Evolutionary conservation across 2,888 invertebrate species (phyloP).

Genomic region (Drosophila melanosoma): DNA sequence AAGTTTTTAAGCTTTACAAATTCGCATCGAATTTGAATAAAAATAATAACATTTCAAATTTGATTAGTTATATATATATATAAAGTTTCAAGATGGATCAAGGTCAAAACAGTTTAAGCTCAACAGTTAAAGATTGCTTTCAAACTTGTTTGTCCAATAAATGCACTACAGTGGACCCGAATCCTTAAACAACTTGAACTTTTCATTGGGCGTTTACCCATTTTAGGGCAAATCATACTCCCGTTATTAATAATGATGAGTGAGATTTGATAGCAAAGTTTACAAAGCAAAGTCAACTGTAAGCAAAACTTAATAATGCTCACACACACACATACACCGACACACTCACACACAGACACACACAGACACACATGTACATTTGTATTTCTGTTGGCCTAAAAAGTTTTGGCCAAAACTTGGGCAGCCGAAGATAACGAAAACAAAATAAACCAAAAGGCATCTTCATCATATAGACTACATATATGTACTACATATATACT

Average conservation of each 20-base stretch:
- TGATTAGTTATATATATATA: too few species aligned
- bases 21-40: slow-evolving; percentile 5
- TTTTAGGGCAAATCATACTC: slow-evolving; percentile 2
- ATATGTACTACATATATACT: slow-evolving; percentile 9
- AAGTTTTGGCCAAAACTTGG: slow-evolving; percentile 24
- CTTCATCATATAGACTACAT: slow-evolving; percentile 18
- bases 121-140: neutral
- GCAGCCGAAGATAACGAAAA: slow-evolving; percentile 19
- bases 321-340: slow-evolving; percentile 20
- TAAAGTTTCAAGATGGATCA: neutral
- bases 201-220: neutral
- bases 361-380: neutral
- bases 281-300: slow-evolving; percentile 59
- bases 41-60: neutral
- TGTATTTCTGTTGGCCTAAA: slow-evolving; percentile 28
- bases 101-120: neutral
- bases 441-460: slow-evolving; percentile 29
- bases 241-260: slow-evolving; percentile 41
- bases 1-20: slow-evolving; percentile 14
- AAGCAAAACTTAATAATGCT: slow-evolving; percentile 66
- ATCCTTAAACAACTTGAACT: neutral
- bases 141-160: neutral
- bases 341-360: slow-evolving; percentile 3
- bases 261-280: slow-evolving; percentile 65
- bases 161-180: neutral